Evolutionary conservation across 2,113 vertebrate genomes (phyloP).

Genomic region (Oryzias woworae): DNA sequence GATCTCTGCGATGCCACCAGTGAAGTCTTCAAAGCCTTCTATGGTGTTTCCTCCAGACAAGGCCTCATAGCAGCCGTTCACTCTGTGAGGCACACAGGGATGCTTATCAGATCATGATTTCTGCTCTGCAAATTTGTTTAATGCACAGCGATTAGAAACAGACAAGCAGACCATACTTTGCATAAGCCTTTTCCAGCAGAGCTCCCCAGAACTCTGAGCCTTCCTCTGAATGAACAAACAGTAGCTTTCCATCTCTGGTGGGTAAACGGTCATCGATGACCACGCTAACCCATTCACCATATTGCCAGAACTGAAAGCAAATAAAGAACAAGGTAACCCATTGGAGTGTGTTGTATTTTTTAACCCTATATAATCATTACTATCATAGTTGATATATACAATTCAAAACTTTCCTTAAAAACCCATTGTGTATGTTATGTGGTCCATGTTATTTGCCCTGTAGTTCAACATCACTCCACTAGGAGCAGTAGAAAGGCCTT

Average conservation of each 20-base stretch:
- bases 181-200: conserved; percentile 72
- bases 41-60: conserved; percentile 89
- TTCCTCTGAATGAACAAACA: conserved; percentile 78
- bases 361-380: background rate
- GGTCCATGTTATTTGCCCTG: too few relatives aligned
- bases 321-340: background rate
- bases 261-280: conserved; percentile 79
- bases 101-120: background rate
- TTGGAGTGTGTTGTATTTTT: background rate
- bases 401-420: too few relatives aligned
- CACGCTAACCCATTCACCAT: conserved; percentile 79
- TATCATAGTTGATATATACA: too few relatives aligned
- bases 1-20: conserved; percentile 89
- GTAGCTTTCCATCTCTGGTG: conserved; percentile 72
- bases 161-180: conserved; percentile 62
- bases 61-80: conserved; percentile 88
- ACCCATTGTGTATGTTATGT: too few relatives aligned
- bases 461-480: too few relatives aligned
- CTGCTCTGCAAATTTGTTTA: background rate
- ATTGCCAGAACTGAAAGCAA: conserved; percentile 78
- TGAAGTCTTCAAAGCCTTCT: conserved; percentile 96
- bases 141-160: background rate
- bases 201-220: conserved; percentile 80
- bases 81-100: conserved; percentile 61
- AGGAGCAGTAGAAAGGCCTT: too few relatives aligned